Base-by-base conservation (phyloP, 1,140 invertebrate species). In the Meloidogyne chitwoodi region DNA sequence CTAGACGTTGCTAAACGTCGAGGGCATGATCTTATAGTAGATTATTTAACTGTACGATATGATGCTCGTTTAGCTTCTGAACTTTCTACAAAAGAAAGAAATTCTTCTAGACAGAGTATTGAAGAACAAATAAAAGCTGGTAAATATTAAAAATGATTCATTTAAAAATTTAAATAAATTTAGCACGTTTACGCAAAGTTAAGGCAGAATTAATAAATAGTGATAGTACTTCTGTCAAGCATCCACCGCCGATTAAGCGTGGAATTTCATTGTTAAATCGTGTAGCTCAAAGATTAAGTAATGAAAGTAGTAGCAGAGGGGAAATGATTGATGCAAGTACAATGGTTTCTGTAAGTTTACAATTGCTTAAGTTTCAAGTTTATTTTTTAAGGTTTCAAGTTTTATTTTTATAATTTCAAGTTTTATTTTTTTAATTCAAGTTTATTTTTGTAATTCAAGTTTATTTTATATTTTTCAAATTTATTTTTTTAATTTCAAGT, bases 1-100 rank as follows among this genome's bases (percentile, higher is more conserved):
- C 73, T 83, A 38, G 80, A 88, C 61, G 65, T 87, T 31, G 79
- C 84, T n/a, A 80, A 66, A 64, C 44, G 68, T 38, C 75, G 81
- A 62, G 68, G 68, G 26, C 79, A 86, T 67, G 48, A 80, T 34
- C 26, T 66, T 34, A 70, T 87, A 26, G 78, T 81, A 2, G 83
- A 86, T 24, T 86, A 85, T 64, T 63, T 83, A 26, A 77, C 19
- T 71, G 12, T 34, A 64, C 41, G 76, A 5, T 48, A 69, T 24
- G 67, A 72, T 12, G 74, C 77, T 71, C 75, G 26, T 44, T 71
- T 19, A 1, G 44, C 81, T 4, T 26, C 31, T 29, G 82, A 84
- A 34, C 26, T 85, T 16, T 19, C 77, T 38, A 61, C 81, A 24
- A 72, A 78, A 22, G 38, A 75, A 0, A 29, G 68, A 61, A 34